Conservation (phyloP, 2,888 invertebrate genomes). For the Margaritifera margaritifera region DNA sequence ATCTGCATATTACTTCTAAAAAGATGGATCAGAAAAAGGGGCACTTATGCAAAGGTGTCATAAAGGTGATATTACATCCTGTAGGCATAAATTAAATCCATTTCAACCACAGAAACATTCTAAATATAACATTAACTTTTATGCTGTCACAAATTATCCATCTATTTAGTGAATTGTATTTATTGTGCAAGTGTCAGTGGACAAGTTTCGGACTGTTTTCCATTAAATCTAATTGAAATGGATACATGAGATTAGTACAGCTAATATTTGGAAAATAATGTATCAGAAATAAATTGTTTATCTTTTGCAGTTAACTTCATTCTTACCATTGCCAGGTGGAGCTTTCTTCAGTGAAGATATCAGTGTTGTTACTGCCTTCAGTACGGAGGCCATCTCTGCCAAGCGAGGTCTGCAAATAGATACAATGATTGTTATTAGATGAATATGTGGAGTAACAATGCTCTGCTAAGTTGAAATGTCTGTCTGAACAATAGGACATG, state of each 20-base stretch:
- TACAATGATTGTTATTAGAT: constrained; percentile 3
- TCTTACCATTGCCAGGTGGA: constrained; percentile 85
- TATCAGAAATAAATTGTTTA: not conserved
- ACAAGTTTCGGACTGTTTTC: no score
- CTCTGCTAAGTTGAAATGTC: not conserved
- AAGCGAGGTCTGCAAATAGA: constrained; percentile 84
- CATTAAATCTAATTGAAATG: not conserved
- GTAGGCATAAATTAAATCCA: no score
- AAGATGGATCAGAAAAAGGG: no score
- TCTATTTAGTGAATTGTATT: no score
- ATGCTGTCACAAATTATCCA: no score
- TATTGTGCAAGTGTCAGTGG: no score
- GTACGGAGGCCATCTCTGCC: constrained; percentile 95
- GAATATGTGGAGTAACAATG: not conserved
- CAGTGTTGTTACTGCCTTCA: constrained; percentile 94
- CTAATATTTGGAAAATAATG: not conserved
- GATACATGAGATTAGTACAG: not conserved
- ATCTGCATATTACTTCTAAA: no score
- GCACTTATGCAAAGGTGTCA: no score
- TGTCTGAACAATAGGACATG: not conserved
- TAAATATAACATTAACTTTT: no score
- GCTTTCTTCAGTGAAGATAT: constrained; percentile 94
- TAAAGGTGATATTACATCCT: no score
- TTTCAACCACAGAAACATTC: no score
- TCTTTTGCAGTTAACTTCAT: not conserved